Evolutionary conservation across 2,113 vertebrate genomes (phyloP).

Genomic region (Halichoeres trimaculatus): DNA sequence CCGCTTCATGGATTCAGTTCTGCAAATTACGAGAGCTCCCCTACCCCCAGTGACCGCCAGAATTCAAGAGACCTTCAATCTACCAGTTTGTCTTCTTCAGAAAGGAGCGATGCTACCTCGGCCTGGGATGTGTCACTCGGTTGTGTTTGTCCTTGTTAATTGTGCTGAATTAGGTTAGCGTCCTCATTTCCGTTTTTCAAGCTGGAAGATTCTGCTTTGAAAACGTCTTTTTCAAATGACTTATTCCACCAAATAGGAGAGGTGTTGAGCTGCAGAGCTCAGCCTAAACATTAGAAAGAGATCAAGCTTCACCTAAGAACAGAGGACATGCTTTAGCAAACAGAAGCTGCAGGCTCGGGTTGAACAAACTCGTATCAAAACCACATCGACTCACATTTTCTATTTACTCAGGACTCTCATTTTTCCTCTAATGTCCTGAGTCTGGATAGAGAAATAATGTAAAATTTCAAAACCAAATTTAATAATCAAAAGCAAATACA

Average conservation of each 20-base stretch:
- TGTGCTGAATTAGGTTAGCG: constrained; percentile 62
- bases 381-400: constrained; percentile 44
- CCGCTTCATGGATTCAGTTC: constrained; percentile 77
- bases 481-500: constrained; percentile 74
- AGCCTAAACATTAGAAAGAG: constrained; percentile 54
- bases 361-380: constrained; percentile 76
- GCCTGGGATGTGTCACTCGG: constrained; percentile 61
- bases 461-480: constrained; percentile 68
- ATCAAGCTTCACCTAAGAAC: constrained; percentile 58
- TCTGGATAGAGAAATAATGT: constrained; percentile 67
- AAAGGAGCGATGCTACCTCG: constrained; percentile 68
- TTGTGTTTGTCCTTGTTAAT: constrained; percentile 59
- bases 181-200: constrained; percentile 55
- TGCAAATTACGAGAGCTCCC: constrained; percentile 82
- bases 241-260: constrained; percentile 47
- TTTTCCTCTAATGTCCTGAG: constrained; percentile 62
- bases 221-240: constrained; percentile 48
- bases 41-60: constrained; percentile 78
- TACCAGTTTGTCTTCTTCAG: constrained; percentile 78
- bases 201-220: constrained; percentile 51
- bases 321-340: constrained; percentile 57
- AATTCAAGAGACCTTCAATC: constrained; percentile 79
- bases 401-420: constrained; percentile 69
- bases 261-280: constrained; percentile 55
- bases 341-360: constrained; percentile 52